Evolutionary conservation across 30 jellyfish, hydroid and myxozoan genomes (phyloP), one percentile per base, ranked within the genome.

Genomic region (Catostylus mosaicus): DNA sequence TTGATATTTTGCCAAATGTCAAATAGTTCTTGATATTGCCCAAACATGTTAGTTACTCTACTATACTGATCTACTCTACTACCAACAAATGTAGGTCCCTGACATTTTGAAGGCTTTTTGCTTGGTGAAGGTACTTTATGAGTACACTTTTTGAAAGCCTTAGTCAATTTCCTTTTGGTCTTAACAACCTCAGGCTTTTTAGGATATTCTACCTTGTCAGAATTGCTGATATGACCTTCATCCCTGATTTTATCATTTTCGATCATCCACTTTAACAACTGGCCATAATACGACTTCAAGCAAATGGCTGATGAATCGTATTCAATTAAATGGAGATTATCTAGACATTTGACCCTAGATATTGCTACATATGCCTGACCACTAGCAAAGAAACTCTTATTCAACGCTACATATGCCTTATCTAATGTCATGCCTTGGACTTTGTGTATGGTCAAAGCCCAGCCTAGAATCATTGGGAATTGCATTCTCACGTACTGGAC

Each of bases 311-410:
- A 5, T 7, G 54, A 14, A 40, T 40, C 54, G 14, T 5, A 40
- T 5, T 40, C 54, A 7, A 40, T 7, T 5, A 40, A 14, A 40
- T 40, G 14, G 7, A 40, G 14, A 40, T 40, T 14, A 40, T 40
- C 54, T 7, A 40, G 54, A 40, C 11, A 40, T 40, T 40, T 40
- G 7, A 40, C 54, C 54, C 54, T 40, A 5, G 54, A 40, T 7
- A 40, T 40, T 5, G 54, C 70, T 8, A 57, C 70, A 57, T 57
- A 20, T 57, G 30, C 70, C 70, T 57, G 70, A 8, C 23, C 34
- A 27, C 70, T 57, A 57, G 70, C 70, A 57, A 57, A 57, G 54
- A 57, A 8, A 27, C 23, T 57, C 30, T 8, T 27, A 20, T 57
- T 57, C 70, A 57, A 27, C 19, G 7, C 10, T 57, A 57, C 19